A percentile compares a stretch with the other conserved stretches of the same genome.
Conservation (phyloP, 2,888 invertebrate species). For the Coelopa pilipes region DNA sequence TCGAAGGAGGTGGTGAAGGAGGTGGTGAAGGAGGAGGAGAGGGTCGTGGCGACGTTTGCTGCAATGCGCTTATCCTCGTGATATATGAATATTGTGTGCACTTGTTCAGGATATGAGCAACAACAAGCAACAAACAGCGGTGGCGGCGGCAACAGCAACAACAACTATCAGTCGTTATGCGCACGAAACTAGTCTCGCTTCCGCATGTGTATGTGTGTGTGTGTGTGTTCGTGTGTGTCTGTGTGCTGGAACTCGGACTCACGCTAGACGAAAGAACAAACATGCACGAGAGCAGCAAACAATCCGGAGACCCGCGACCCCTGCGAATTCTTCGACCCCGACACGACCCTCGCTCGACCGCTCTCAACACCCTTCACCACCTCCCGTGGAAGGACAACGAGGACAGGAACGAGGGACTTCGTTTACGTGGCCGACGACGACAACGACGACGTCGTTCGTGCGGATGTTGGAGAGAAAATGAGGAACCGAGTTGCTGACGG, state of each 20-base stretch:
- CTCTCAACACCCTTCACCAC: no score
- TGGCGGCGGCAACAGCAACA: neutral
- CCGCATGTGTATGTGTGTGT: no score
- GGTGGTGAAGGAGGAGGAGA: neutral
- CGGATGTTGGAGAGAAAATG: constrained; percentile 2
- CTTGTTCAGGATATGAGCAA: constrained; percentile 40
- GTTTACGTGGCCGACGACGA: neutral
- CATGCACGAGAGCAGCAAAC: constrained; percentile 6
- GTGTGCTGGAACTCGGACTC: constrained; percentile 38
- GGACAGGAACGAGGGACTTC: no score
- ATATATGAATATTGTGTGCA: constrained; percentile 66
- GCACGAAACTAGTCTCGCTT: constrained; percentile 26
- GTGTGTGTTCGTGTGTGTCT: neutral
- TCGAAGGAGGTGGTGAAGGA: neutral
- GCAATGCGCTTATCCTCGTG: constrained; percentile 68
- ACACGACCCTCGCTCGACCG: neutral
- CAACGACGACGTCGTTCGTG: constrained; percentile 9
- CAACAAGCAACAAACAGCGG: constrained; percentile 51
- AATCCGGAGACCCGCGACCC: neutral
- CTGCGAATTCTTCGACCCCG: neutral
- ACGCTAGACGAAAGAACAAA: constrained; percentile 5
- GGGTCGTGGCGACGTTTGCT: constrained; percentile 55
- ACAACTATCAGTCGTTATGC: constrained; percentile 34
- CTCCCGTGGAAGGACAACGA: no score
- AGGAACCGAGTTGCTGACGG: neutral